phyloP scores from a whole-genome alignment of 2,888 invertebrate species.

The Drosophila engyochracea region DNA sequence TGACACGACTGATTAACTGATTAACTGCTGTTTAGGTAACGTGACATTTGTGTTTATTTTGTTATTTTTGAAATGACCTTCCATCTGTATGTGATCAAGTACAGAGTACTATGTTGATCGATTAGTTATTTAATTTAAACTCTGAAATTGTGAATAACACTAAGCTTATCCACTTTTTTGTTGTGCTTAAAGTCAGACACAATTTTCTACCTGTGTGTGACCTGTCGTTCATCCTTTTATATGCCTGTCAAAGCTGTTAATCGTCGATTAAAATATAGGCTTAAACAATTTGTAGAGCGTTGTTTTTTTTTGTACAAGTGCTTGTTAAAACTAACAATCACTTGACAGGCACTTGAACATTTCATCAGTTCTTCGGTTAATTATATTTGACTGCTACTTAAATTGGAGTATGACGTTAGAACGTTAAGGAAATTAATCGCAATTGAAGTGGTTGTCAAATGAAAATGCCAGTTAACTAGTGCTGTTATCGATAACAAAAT shows the following conservation, averaged over 20 bases:
- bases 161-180: neutral
- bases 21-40: neutral
- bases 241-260: neutral
- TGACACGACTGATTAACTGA: neutral
- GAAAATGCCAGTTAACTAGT: neutral
- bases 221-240: neutral
- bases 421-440: neutral
- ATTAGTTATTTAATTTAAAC: neutral
- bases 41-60: conserved; percentile 2
- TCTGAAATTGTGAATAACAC: neutral
- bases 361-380: neutral
- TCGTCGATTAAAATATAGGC: neutral
- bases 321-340: neutral
- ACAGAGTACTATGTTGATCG: neutral
- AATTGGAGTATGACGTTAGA: neutral
- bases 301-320: neutral
- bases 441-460: neutral
- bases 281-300: too few species aligned
- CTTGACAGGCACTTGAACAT: neutral
- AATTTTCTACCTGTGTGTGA: neutral
- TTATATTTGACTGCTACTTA: neutral
- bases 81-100: neutral
- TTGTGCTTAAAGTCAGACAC: neutral
- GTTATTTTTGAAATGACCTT: neutral
- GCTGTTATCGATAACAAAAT: conserved; percentile 2